Base-by-base conservation (phyloP, 2,888 invertebrate species). In the Megaustenia siamemsis region DNA sequence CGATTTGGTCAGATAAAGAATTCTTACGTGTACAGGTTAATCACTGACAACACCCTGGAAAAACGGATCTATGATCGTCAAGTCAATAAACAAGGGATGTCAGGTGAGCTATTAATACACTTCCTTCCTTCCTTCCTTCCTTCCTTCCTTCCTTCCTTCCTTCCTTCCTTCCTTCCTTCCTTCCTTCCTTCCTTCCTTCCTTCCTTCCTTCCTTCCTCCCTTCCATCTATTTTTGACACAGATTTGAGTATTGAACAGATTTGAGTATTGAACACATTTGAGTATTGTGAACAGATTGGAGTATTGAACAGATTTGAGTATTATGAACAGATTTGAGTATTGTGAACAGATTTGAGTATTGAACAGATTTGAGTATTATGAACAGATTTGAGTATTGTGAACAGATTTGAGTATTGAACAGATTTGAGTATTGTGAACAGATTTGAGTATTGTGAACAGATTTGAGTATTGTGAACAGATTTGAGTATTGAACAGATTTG, bases 31-130 rank as follows among this genome's bases (percentile, higher is more conserved):
- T 99, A 99, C 94, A 96, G 99, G 66, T 96, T 99, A 86, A 98
- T 99, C 8, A 98, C 98, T 94, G 99, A 99, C 94, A 98, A 98
- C 94, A 98, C 98, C 89, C 95, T 99, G 88, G 99, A 99, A 93
- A 97, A 98, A 94, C 98, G 98, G 94, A 99, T 99, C 88, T 99
- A 99, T 94, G 99, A 99, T 93, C 95, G 99, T 45, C 99, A 99
- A 95, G 97, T 99, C 87, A 98, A 97, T 93, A 99, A 99, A 93
- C 98, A 99, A 94, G 99, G 99, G 85, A 98, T 99, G 97, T 97
- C 99, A 0, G 93, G 94, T 93, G 87, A 88, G 89, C 38, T 21
- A n/a, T n/a, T n/a, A n/a, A n/a, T n/a, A n/a, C n/a, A 5, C 56
- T 56, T 56, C 56, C 18, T 53, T 56, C 12, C 56, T 56, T 56